Evolutionary conservation across 1,140 invertebrate genomes (phyloP), one percentile per base, ranked within the genome.

Genomic region (Melanaphis sacchari): DNA sequence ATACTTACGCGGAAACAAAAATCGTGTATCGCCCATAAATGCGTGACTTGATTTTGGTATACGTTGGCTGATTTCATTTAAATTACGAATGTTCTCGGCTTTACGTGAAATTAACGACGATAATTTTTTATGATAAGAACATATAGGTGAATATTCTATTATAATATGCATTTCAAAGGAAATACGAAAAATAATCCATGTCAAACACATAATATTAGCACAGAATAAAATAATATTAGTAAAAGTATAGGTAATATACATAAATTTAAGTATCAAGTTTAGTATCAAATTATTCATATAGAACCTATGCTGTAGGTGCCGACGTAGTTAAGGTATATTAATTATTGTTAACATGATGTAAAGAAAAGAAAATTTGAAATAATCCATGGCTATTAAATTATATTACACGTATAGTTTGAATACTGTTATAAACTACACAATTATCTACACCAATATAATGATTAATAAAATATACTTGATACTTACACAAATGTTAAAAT

Each of bases 11-110:
- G 15, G 41, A 49, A 43, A 41, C n/a, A n/a, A 87, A 87, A 87
- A 87, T 87, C 85, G 85, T 49, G 85, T 36, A 46, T 87, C 43
- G 21, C n/a, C 15, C 21, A 87, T 87, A 46, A 87, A 87, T 26
- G 85, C 85, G 85, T 87, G 43, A 87, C 85, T 87, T 49, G 85
- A 43, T 87, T 87, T 46, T 6, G 41, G 18, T n/a, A 15, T 49
- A 49, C 21, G 43, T n/a, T 87, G 41, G 40, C 40, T 26, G 40
- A 43, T 85, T 43, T 43, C 26, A n/a, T 43, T 85, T 85, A 15
- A 41, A 85, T 41, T 43, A 9, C 26, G 38, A 31, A 85, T 43
- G 41, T 18, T 43, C 26, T 41, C 26, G 21, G 11, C 43, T 3
- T 43, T 31, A 43, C 24, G 24, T 31, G 24, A 41, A 85, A 85